Base-by-base conservation (phyloP, 2,797 vertebrate species). In the Streptopelia turtur region DNA sequence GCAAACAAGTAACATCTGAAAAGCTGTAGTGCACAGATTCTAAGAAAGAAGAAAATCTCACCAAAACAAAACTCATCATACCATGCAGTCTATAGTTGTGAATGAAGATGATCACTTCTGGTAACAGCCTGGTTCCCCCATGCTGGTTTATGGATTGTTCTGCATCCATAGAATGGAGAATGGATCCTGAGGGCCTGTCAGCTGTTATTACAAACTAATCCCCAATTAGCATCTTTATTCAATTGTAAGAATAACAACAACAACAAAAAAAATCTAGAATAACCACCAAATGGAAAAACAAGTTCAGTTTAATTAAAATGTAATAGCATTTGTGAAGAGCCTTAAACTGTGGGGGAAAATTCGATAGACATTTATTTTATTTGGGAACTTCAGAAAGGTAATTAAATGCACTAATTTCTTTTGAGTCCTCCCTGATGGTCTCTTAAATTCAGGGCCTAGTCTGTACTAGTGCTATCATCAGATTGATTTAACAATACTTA, bases 391-490 rank as follows among this genome's bases (percentile, higher is more conserved):
- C 52, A 47, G 33, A 93, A 95, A 95, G 43, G 59, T 86, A 95
- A 83, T 87, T 96, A 97, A 96, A 89, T 61, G 31, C 33, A 69
- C 47, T 94, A 63, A 95, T 96, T 95, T 95, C 18, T 87, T 89
- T 87, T 87, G 78, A 52, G 15, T 60, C 53, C 15, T 95, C 71
- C 87, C 68, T 43, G 77, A 79, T 87, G 39, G 85, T 43, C 50
- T 43, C 68, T 65, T 91, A 72, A 82, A 89, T 50, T 90, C 49
- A 78, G 35, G 85, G 41, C 37, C 83, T 76, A 21, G 31, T 68
- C 37, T 95, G 35, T 83, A 63, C n/a, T 78, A 78, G 11, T n/a
- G 9, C 8, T 88, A 69, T 41, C 27, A 65, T 64, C 63, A 87
- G 41, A 90, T 56, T 93, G 81, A 89, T 87, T 95, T 84, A 91